phyloP scores from a whole-genome alignment of 2,888 invertebrate genomes.

The Macrosiphum euphorbiae region DNA sequence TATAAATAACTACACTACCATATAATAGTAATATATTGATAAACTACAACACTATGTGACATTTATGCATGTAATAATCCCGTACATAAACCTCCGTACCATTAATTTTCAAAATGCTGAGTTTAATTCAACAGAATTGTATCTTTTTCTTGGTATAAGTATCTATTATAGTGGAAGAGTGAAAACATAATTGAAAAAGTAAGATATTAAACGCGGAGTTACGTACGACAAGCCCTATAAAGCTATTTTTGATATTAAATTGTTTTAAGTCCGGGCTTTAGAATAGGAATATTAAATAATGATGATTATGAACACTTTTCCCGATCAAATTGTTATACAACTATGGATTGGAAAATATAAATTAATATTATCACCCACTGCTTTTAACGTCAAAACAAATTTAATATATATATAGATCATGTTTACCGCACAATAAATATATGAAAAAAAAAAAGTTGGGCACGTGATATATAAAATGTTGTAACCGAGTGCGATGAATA shows the following conservation, averaged over 20 bases:
- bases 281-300: neutral
- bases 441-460: neutral
- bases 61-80: neutral
- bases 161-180: neutral
- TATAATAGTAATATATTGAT: neutral
- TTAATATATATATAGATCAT: neutral
- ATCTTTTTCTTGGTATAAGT: neutral
- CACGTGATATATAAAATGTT: neutral
- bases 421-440: neutral
- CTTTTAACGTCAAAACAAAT: neutral
- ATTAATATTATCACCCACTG: neutral
- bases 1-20: neutral
- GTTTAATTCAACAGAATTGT: neutral
- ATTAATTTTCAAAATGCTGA: neutral
- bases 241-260: neutral
- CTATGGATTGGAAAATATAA: neutral
- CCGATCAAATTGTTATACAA: neutral
- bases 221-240: neutral
- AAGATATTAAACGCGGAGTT: neutral
- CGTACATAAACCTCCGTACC: neutral
- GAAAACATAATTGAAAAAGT: neutral
- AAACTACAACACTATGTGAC: neutral
- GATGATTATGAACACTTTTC: neutral
- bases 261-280: neutral
- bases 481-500: neutral